Evolutionary conservation across 2,113 vertebrate genomes (phyloP), one percentile per base, ranked within the genome.

Genomic region (Bubalus kerabau): DNA sequence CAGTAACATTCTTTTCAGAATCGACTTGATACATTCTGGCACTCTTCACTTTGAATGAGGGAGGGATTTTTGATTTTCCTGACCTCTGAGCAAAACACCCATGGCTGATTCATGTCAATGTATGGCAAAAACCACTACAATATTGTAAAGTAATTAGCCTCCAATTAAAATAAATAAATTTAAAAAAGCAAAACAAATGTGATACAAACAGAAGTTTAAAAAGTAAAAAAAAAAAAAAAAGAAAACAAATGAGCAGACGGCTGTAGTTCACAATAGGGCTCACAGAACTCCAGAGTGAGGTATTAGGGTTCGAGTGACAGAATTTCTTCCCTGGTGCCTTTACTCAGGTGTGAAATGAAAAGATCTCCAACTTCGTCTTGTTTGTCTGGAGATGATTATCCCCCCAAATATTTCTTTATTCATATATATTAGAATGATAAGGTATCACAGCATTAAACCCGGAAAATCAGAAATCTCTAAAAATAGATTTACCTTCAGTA

Each of bases 401-500:
- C 26, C n/a, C 78, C 7, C 28, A 89, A 64, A 46, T 59, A 26
- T 13, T 64, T 83, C 32, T 84, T 54, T 13, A 6, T 56, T 8
- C 10, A 81, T 0, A 30, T 85, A 23, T 81, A 60, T 60, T 43
- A 76, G 21, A 32, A 78, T 4, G 87, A 74, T 7, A 30, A 74
- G 43, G 19, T 48, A 36, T 2, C 36, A 76, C 4, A 43, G 67
- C 50, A 4, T 86, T 93, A 95, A 95, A 90, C 7, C 2, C 0
- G 59, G 50, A 80, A 90, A 59, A 87, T 40, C 40, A 2, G 13
- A 71, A 93, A 71, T 28, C 15, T 67, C 56, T 30, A 74, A 92
- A 91, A 87, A 86, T 46, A 84, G 14, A 64, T 56, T 93, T 16
- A 40, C 16, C 3, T 81, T 90, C 30, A 92, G 15, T 84, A 90